Percentiles rank a stretch among this genome's conserved stretches.
phyloP scores from a whole-genome alignment of 2,113 vertebrate genomes.

The Peucedramus taeniatus region DNA sequence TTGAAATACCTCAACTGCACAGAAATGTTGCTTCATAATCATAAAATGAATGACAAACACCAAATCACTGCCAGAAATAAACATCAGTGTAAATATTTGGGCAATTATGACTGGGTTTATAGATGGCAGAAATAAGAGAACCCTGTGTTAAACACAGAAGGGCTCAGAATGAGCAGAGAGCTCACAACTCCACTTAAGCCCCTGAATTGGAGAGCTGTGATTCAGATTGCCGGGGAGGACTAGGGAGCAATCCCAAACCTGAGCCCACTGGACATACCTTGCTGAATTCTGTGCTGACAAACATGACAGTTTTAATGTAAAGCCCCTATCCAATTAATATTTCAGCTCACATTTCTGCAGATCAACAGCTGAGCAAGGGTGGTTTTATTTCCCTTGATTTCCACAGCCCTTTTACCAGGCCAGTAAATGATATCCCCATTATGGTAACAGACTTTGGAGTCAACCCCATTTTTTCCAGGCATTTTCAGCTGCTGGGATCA shows the following conservation, averaged over 20 bases:
- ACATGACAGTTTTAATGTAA: neutral
- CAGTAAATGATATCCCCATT: neutral
- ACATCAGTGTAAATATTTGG: neutral
- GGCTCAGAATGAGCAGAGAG: neutral
- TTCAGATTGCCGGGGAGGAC: neutral
- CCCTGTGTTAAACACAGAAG: neutral
- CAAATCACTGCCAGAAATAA: neutral
- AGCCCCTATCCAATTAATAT: neutral
- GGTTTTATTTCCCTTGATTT: neutral
- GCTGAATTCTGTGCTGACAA: neutral
- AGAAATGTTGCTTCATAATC: neutral
- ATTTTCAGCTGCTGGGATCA: neutral
- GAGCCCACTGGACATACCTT: neutral
- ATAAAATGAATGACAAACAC: neutral
- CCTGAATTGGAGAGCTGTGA: neutral
- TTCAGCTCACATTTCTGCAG: neutral
- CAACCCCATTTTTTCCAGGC: neutral
- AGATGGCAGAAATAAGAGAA: neutral
- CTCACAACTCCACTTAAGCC: neutral
- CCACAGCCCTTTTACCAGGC: neutral
- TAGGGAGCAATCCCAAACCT: neutral
- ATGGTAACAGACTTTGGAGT: neutral
- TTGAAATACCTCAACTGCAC: neutral
- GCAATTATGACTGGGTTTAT: neutral
- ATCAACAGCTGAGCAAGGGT: neutral